Evolutionary conservation across 2,888 invertebrate species (phyloP), one percentile per base, ranked within the genome.

Genomic region (Eupithecia centaureata): DNA sequence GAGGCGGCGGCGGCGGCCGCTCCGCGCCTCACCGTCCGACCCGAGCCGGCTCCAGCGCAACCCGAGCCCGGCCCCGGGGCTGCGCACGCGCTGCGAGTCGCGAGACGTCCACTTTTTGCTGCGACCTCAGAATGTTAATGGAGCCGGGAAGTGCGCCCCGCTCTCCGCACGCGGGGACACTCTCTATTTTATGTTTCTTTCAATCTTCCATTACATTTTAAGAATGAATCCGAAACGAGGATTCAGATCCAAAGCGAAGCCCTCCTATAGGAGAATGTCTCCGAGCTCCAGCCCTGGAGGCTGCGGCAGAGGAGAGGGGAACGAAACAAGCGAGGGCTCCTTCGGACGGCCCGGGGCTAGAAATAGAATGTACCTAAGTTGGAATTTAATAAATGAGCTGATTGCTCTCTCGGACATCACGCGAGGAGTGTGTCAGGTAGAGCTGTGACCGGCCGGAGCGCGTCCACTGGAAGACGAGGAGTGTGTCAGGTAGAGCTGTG

Each of bases 91-190:
- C 66, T 63, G 63, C 54, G 63, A 51, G 51, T 47, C 56, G 63
- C 47, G 61, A 64, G 56, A 60, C 63, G 72, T 72, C 69, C 38
- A 66, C 60, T 72, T 72, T 72, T 71, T 74, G 58, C 62, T 28
- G 51, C 30, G 35, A 57, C 63, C 38, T 59, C 68, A 72, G 73
- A 75, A 75, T 71, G 75, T 72, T 69, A 75, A 73, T 72, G 10
- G 71, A 63, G 27, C 51, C 47, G 28, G 7, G n/a, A 18, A 15
- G 13, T 10, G 18, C 32, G n/a, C 10, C n/a, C 15, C 28, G 10
- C 7, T 10, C 56, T 12, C 28, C 15, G 13, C 54, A 15, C n/a
- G 5, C 54, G 7, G 7, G 7, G 27, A 28, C 1, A 8, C 7
- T 28, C 51, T 13, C 5, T 5, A 22, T 8, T 5, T 8, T 51